phyloP scores from a whole-genome alignment of 2,113 vertebrate species.

The Regulus satrapa region DNA sequence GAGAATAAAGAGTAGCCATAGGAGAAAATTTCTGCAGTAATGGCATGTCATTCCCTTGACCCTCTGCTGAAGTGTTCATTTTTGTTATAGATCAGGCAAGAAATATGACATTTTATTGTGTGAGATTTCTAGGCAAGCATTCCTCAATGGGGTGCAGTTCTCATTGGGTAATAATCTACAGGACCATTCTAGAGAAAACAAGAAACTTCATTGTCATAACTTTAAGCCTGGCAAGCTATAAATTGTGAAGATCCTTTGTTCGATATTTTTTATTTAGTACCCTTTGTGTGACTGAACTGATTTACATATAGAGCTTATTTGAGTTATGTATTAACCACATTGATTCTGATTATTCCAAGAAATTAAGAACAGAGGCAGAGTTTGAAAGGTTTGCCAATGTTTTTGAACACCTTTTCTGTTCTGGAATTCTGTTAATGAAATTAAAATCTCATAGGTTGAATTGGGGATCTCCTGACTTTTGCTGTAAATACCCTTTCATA shows the following conservation, averaged over 20 bases:
- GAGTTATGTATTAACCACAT: neutral
- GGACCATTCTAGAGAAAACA: neutral
- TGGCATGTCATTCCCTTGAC: conserved; percentile 54
- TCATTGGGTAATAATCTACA: neutral
- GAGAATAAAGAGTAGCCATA: conserved; percentile 58
- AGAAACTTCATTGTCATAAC: neutral
- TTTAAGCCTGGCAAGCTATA: neutral
- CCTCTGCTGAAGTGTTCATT: conserved; percentile 8
- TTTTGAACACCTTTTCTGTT: neutral
- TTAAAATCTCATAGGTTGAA: neutral
- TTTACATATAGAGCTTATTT: neutral
- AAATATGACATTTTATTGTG: conserved; percentile 58
- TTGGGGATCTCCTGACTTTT: neutral
- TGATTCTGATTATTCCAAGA: neutral
- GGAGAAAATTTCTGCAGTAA: conserved; percentile 58
- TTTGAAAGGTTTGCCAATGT: neutral
- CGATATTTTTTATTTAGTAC: neutral
- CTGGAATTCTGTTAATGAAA: neutral
- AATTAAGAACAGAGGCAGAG: neutral
- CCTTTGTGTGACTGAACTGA: neutral
- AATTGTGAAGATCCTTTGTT: neutral
- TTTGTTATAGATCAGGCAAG: conserved; percentile 16
- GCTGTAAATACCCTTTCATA: neutral
- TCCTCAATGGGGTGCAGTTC: conserved; percentile 19
- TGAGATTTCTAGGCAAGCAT: conserved; percentile 18